phyloP scores from a whole-genome alignment of 1,140 invertebrate species.

The Aphelenchoides besseyi region DNA sequence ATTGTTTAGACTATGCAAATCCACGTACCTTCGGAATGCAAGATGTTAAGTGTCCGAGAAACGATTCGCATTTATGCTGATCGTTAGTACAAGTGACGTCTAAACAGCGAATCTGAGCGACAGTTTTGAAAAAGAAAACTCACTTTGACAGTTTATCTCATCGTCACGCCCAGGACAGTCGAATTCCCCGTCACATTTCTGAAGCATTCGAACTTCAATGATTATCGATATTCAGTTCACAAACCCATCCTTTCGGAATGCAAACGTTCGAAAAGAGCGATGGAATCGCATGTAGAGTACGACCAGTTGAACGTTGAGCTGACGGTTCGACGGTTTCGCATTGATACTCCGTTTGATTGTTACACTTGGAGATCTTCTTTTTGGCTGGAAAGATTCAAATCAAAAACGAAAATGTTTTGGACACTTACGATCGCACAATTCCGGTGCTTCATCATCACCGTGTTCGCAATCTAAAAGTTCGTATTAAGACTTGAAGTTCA shows the following conservation, averaged over 20 bases:
- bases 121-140: constrained; percentile 5
- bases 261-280: constrained; percentile 65
- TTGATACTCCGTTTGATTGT: constrained; percentile 30
- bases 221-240: constrained; percentile 80
- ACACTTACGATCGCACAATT: constrained; percentile 57
- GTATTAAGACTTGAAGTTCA: constrained; percentile 70
- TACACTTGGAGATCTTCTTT: not conserved
- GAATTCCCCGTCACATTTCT: no score
- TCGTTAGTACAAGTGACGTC: constrained; percentile 18
- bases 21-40: constrained; percentile 28
- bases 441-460: constrained; percentile 77
- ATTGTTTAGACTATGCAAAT: constrained; percentile 13
- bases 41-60: constrained; percentile 27
- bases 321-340: constrained; percentile 34
- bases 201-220: no score
- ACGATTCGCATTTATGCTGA: constrained; percentile 25
- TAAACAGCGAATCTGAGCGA: not conserved
- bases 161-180: constrained; percentile 72
- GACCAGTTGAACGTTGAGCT: not conserved
- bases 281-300: not conserved
- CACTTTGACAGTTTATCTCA: constrained; percentile 54
- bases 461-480: constrained; percentile 65
- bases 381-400: not conserved
- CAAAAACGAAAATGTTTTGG: no score
- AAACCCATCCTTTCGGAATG: constrained; percentile 76